Percentiles rank a stretch among this genome's conserved stretches.
Evolutionary conservation across 1,140 invertebrate genomes (phyloP).

Genomic region (Drosophila kepulauana): DNA sequence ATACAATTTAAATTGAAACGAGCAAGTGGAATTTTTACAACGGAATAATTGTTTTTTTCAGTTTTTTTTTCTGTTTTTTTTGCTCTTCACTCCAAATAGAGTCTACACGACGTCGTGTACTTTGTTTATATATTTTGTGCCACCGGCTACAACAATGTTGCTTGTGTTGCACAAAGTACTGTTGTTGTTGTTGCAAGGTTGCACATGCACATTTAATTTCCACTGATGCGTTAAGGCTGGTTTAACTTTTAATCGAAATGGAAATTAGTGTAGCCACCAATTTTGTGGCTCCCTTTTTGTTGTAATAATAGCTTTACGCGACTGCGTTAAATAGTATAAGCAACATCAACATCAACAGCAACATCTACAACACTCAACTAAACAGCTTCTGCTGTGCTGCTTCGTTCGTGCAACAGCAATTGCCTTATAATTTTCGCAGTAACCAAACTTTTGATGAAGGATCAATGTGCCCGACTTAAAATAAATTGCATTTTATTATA

Average conservation of each 20-base stretch:
- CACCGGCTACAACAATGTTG: slow-evolving; percentile 3
- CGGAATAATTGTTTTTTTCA: slow-evolving; percentile 7
- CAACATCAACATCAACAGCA: neutral
- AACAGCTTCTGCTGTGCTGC: neutral
- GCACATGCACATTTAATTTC: slow-evolving; percentile 26
- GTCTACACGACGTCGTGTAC: slow-evolving; percentile 1
- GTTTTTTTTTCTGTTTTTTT: neutral
- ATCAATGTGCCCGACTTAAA: slow-evolving; percentile 12
- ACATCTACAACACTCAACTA: no score
- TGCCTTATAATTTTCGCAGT: slow-evolving; percentile 10
- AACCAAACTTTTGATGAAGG: slow-evolving; percentile 3
- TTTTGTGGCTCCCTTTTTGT: slow-evolving; percentile 14
- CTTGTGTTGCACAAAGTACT: slow-evolving; percentile 3
- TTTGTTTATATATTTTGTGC: slow-evolving; percentile 13
- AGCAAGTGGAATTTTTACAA: slow-evolving; percentile 32
- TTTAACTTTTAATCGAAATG: slow-evolving; percentile 35
- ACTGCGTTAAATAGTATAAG: slow-evolving; percentile 17
- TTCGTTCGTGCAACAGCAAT: neutral
- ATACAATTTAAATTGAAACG: slow-evolving; percentile 34
- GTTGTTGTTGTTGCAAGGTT: slow-evolving; percentile 10
- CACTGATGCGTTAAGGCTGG: slow-evolving; percentile 27
- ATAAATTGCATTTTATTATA: neutral
- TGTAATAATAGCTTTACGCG: slow-evolving; percentile 16
- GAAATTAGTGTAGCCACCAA: slow-evolving; percentile 16
- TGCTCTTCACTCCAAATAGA: neutral